Base-by-base conservation (phyloP, 2,888 invertebrate species). In the Drosophila nr. medialis region DNA sequence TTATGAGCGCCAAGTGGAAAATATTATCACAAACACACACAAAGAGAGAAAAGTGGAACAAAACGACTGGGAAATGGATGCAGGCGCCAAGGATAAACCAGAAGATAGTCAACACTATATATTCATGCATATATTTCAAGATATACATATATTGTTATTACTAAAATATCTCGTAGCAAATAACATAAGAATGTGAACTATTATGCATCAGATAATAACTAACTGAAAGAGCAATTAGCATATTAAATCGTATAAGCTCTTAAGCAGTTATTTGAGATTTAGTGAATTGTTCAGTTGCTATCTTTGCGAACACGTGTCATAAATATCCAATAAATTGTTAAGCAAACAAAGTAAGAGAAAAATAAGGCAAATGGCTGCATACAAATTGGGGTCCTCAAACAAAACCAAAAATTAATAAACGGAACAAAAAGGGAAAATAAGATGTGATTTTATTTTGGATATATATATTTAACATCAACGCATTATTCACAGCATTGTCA, bases 1-100 rank as follows among this genome's bases (percentile, higher is more conserved):
- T 86, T 88, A 88, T 88, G 89, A 81, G 72, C 72, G 81, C 66
- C 84, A 86, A 83, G 79, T 86, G 84, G 68, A 86, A 86, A 86
- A 89, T 89, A 81, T 79, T 86, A 80, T 83, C 81, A 75, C 69
- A 86, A 61, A 51, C 59, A 45, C 21, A 51, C 29, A 53, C 4
- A 15, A 5, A 8, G 34, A 15, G 21, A 0, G 7, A 5, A 29
- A 40, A 40, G 15, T 27, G 3, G 29, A 29, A 29, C 50, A 29
- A 29, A 29, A n/a, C 21, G 50, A 13, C 21, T 24, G 45, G 30
- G 15, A 18, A 18, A 29, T 21, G 38, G 30, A 15, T 40, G 27
- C 34, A 18, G 45, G 50, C 48, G 64, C 42, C 34, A 50, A 60
- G n/a, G 13, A 29, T 24, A 40, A 24, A 11, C 34, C 36, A 45